A percentile compares a stretch with the other conserved stretches of the same genome.
Evolutionary conservation across 2,888 invertebrate species (phyloP).

Genomic region (Diarsia dahlii): DNA sequence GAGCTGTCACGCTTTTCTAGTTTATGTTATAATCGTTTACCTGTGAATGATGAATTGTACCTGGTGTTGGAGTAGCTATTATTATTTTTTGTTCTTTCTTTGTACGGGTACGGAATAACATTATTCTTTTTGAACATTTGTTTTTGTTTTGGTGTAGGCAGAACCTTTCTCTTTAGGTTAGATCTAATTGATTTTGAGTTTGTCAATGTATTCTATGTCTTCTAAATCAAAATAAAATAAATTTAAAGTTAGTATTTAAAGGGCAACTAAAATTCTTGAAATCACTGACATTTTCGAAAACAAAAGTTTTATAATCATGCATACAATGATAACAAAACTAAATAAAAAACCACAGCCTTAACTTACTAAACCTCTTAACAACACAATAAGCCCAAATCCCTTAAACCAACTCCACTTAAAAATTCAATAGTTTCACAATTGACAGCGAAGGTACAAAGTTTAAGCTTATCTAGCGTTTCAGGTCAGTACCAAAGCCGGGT

Average conservation of each 20-base stretch:
- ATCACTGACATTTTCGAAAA: neutral
- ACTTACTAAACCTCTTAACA: conserved; percentile 1
- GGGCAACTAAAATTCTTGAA: neutral
- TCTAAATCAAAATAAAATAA: neutral
- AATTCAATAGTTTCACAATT: conserved; percentile 69
- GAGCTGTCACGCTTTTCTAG: conserved; percentile 60
- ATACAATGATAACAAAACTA: neutral
- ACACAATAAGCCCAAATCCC: conserved; percentile 21
- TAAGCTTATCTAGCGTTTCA: conserved; percentile 80
- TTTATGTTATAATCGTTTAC: conserved; percentile 60
- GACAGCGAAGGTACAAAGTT: conserved; percentile 77
- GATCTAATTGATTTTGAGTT: neutral
- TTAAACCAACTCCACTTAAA: conserved; percentile 42
- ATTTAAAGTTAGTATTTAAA: neutral
- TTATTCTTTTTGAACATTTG: conserved; percentile 11
- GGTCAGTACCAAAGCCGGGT: conserved; percentile 79
- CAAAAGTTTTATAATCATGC: neutral
- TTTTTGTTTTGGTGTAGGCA: conserved; percentile 21
- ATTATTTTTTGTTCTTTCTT: conserved; percentile 36
- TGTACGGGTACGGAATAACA: conserved; percentile 25
- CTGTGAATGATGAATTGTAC: conserved; percentile 57
- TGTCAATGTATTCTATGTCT: neutral
- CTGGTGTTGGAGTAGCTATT: conserved; percentile 21
- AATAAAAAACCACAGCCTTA: neutral
- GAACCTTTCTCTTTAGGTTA: neutral